Conservation (phyloP, 2,888 invertebrate species). For the Miltochrista miniata region DNA sequence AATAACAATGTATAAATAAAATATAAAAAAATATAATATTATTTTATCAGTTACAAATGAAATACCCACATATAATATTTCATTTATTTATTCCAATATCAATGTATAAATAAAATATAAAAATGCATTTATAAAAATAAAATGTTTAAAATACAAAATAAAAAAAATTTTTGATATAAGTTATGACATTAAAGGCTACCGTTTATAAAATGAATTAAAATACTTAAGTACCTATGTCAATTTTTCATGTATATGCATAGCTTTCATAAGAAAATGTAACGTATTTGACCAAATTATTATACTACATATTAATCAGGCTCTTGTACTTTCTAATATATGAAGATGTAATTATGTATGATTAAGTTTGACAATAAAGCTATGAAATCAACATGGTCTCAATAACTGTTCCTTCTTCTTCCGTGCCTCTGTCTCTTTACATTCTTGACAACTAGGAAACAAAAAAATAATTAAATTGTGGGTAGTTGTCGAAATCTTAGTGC, state of each 20-base stretch:
- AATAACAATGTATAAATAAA: background rate
- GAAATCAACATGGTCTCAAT: conserved; percentile 11
- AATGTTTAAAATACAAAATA: conserved; percentile 8
- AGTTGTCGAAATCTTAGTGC: too few relatives aligned
- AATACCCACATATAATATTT: background rate
- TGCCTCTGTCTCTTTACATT: background rate
- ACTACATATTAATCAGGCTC: too few relatives aligned
- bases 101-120: background rate
- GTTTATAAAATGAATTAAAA: too few relatives aligned
- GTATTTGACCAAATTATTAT: too few relatives aligned
- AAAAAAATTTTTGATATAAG: background rate
- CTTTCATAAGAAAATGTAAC: background rate
- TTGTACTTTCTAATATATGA: conserved; percentile 15
- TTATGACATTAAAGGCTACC: too few relatives aligned
- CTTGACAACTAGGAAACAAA: background rate
- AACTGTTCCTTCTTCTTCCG: background rate
- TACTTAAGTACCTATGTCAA: too few relatives aligned
- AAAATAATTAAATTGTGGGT: background rate
- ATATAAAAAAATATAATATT: background rate
- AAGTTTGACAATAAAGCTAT: conserved; percentile 46
- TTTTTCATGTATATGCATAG: background rate
- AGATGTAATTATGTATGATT: conserved; percentile 13
- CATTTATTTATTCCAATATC: background rate
- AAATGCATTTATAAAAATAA: background rate
- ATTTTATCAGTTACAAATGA: background rate